A percentile compares a stretch with the other conserved stretches of the same genome.
phyloP scores from a whole-genome alignment of 2,113 vertebrate species.

The Psammodynastes pulverulentus region DNA sequence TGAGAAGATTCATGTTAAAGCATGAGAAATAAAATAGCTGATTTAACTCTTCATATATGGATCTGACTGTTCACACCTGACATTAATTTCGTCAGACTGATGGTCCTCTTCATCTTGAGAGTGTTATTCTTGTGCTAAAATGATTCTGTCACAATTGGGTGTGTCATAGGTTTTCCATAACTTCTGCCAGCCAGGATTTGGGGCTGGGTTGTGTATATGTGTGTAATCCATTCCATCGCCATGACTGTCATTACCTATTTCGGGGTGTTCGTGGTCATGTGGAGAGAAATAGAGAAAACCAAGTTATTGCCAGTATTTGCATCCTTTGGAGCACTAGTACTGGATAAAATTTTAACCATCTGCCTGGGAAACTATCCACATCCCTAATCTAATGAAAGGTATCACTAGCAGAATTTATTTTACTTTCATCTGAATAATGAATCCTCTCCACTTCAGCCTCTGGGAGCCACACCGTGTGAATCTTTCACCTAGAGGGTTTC shows the following conservation, averaged over 20 bases:
- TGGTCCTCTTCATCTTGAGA: not conserved
- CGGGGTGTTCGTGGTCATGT: not conserved
- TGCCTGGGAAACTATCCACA: not conserved
- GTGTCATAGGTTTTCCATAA: not conserved
- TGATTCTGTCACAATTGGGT: not conserved
- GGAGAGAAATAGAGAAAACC: not conserved
- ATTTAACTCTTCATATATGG: not conserved
- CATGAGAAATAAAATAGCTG: not conserved
- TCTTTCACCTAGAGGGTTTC: not conserved
- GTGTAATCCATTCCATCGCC: not conserved
- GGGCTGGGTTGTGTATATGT: not conserved
- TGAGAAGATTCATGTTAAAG: not conserved
- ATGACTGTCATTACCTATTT: not conserved
- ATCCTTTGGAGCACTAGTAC: not conserved
- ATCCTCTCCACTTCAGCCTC: not conserved
- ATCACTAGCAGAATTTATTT: not conserved
- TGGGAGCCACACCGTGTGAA: accelerated
- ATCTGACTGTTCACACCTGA: not conserved
- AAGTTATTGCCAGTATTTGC: not conserved
- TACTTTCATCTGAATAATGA: not conserved
- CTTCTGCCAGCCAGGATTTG: not conserved
- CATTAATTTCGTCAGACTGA: not conserved
- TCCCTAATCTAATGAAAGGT: not conserved
- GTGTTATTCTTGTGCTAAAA: not conserved
- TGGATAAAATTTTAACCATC: not conserved